A percentile compares a stretch with the other conserved stretches of the same genome.
Conservation (phyloP, 2,888 invertebrate species). For the Sturmia bella region DNA sequence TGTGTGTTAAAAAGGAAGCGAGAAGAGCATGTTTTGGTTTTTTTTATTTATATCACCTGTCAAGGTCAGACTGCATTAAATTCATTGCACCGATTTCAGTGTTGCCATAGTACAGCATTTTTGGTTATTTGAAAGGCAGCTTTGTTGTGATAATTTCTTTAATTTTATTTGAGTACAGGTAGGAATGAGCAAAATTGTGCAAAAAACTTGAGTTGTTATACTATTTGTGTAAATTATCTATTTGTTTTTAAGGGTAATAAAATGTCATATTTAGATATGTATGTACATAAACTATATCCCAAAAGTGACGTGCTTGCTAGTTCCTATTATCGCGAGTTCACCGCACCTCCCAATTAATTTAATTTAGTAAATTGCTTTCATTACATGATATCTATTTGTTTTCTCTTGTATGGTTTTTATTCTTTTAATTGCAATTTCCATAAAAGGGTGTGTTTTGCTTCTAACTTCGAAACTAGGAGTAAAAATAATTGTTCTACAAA, state of each 20-base stretch:
- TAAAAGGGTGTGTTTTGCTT: slow-evolving; percentile 5
- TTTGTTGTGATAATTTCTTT: too few species aligned
- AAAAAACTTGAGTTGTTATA: too few species aligned
- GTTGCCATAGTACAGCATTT: slow-evolving; percentile 23
- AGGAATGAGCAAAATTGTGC: too few species aligned
- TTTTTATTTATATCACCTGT: slow-evolving; percentile 42
- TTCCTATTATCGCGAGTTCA: not conserved
- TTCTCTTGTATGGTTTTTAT: not conserved
- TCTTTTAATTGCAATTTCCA: not conserved
- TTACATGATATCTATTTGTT: not conserved
- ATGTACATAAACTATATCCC: too few species aligned
- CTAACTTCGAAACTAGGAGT: not conserved
- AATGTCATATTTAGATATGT: too few species aligned
- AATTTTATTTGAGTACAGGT: too few species aligned
- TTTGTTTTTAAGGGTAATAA: too few species aligned
- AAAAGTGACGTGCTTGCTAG: too few species aligned
- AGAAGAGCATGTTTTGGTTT: not conserved
- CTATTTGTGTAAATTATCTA: too few species aligned
- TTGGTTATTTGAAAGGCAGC: not conserved
- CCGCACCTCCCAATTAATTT: not conserved
- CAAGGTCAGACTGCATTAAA: slow-evolving; percentile 33
- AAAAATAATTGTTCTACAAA: not conserved
- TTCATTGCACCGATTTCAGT: slow-evolving; percentile 5
- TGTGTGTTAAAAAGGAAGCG: not conserved
- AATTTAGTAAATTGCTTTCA: not conserved